Evolutionary conservation across 2,888 invertebrate species (phyloP), one percentile per base, ranked within the genome.

Genomic region (Chalcis sispes): DNA sequence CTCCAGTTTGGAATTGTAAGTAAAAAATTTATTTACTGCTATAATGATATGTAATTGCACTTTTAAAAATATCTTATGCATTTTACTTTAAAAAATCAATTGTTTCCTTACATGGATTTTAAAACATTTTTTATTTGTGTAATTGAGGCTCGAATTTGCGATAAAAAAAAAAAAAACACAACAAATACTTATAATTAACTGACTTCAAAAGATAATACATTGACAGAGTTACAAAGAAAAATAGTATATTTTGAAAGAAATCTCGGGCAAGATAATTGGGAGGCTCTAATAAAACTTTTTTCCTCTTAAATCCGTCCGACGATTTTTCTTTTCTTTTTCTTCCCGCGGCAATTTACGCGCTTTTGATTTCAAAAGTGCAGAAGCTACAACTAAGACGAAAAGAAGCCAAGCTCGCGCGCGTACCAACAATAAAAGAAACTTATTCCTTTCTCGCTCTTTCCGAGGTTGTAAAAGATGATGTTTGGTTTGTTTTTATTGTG

Each of bases 401-500:
- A 52, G 20, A 36, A 62, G 40, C 18, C 42, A 42, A 27, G 25
- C 15, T 15, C 15, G 25, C n/a, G 46, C 27, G 27, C 25, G n/a
- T 23, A 25, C 0, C 52, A 70, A 75, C 59, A 65, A 71, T 67
- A 72, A 67, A 62, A 67, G 61, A 67, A 72, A 72, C 40, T 72
- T 54, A 62, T 54, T 8, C 25, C 20, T 18, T 20, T 32, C 36
- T 23, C 29, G 42, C 18, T 7, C 23, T 66, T 36, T 62, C 54
- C 15, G 61, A 67, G 25, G 46, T 62, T 61, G 59, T 61, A 69
- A 72, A 69, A 50, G 58, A 69, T 76, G 56, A 76, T 64, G 69
- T 77, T 72, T 72, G 36, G 29, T 42, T 62, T 67, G 67, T 67
- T 77, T 72, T 77, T 77, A 77, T 77, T 77, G 58, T 72, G 58